These are phyloP conservation scores for Nothobranchius furzeri DNA, from an alignment of 2,113 vertebrate species.

Conservation along the genomic window DNA sequence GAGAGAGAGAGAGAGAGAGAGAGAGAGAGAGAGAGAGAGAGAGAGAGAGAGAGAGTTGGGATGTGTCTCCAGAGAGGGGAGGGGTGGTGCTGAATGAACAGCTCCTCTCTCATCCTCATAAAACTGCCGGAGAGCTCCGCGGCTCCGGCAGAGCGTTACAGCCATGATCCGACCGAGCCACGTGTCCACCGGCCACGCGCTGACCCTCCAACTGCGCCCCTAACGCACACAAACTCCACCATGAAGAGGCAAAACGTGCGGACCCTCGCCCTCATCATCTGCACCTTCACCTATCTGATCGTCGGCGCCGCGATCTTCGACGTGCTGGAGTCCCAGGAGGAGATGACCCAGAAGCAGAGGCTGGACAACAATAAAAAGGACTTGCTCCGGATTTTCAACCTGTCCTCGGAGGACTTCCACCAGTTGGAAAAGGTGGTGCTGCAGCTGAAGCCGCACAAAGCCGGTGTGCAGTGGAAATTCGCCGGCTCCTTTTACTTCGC, in stretches of 20 bases:
- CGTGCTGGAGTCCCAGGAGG: constrained; percentile 87
- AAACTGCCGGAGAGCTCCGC: constrained; percentile 60
- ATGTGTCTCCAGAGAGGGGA: constrained; percentile 16
- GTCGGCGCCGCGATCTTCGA: constrained; percentile 95
- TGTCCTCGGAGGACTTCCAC: constrained; percentile 83
- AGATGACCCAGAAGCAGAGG: constrained; percentile 79
- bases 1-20: constrained; percentile 4
- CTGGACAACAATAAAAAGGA: constrained; percentile 79
- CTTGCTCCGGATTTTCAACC: constrained; percentile 87
- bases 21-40: no score
- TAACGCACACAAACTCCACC: constrained; percentile 66
- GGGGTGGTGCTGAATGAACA: constrained; percentile 91
- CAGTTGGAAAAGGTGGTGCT: constrained; percentile 88
- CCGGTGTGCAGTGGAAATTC: constrained; percentile 93
- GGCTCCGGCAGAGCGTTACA: constrained; percentile 64
- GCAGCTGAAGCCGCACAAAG: constrained; percentile 93
- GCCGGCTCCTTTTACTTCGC: constrained; percentile 97
- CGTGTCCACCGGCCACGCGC: constrained; percentile 76
- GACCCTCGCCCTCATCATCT: constrained; percentile 91
- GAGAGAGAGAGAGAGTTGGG: not conserved
- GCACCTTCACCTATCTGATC: constrained; percentile 95
- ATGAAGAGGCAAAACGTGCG: constrained; percentile 97
- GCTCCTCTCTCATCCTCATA: constrained; percentile 74
- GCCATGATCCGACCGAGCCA: constrained; percentile 86
- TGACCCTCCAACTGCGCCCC: constrained; percentile 64